Conservation (phyloP, 2,888 invertebrate genomes). For the Yponomeuta evonymella region DNA sequence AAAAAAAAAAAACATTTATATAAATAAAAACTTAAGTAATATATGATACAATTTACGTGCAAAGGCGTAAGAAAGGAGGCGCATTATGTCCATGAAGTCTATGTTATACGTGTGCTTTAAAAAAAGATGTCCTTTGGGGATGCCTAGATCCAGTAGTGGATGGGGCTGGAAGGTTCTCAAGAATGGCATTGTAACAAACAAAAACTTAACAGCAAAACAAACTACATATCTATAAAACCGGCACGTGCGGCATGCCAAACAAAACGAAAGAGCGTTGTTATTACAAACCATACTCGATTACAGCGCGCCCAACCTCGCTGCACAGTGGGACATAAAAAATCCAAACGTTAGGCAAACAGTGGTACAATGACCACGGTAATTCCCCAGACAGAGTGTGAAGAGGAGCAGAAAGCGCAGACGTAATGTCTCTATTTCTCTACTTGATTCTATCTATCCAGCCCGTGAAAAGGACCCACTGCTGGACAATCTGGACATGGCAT, state of each 20-base stretch:
- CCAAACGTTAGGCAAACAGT: conserved; percentile 21
- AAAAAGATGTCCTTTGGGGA: no score
- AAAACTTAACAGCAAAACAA: neutral
- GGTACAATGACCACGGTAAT: conserved; percentile 38
- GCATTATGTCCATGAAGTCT: no score
- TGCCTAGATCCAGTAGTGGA: no score
- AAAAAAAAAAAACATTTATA: no score
- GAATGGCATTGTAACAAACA: no score
- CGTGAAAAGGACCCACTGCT: no score
- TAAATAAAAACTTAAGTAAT: no score
- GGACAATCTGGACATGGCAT: no score
- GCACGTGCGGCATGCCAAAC: conserved; percentile 9
- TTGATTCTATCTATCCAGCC: neutral
- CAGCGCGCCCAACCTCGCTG: neutral
- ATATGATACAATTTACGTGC: no score
- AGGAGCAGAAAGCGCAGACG: neutral
- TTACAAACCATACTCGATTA: neutral
- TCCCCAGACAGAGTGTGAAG: conserved; percentile 26
- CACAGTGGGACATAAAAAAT: conserved; percentile 15
- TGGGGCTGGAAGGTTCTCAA: no score
- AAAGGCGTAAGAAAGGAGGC: no score
- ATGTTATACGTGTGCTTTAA: no score
- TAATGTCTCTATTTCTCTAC: neutral
- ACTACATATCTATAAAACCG: conserved; percentile 6
- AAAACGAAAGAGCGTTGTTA: conserved; percentile 5